Base-by-base conservation (phyloP, 2,113 vertebrate genomes). In the Notothenia coriiceps region DNA sequence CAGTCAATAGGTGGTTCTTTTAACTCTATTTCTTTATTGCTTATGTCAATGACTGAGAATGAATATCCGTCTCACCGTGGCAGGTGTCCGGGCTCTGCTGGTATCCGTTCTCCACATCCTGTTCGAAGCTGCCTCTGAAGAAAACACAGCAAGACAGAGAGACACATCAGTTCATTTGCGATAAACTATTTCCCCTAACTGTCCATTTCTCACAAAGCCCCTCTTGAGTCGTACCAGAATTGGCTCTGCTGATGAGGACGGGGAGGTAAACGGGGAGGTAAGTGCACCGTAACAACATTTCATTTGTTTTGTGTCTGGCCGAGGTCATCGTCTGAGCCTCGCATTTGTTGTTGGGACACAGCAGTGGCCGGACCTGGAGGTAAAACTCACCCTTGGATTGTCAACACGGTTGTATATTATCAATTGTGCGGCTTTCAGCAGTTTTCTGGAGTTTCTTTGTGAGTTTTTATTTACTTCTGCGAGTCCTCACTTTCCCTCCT, bases 61-160 rank as follows among this genome's bases (percentile, higher is more conserved):
- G 50, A 83, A 60, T 10, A 57, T 12, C 68, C 20, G 17, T 60
- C 94, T 94, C 91, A 98, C 97, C 97, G 85, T 96, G 96, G 81
- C 97, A 98, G 89, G 86, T 93, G 47, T 95, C 94, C 0, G 90
- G 88, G 22, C 95, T 90, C 60, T 85, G 89, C 1, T 86, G 84
- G 86, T 86, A 90, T 70, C 91, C 87, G 51, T 89, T 93, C 89
- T 94, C 95, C 63, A 96, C 91, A 44, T 96, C 94, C 85, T 95
- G 96, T 65, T 96, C 96, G 56, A 95, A 95, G 10, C 91, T 93
- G 22, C 85, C 87, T 82, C 97, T 98, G 89, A 56, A 73, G 69
- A 65, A 79, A 10, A 77, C 59, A 81, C 25, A 77, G 20, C 74
- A 17, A 76, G 20, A 68, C 18, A 76, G 62, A 66, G 67, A 62